Conservation (phyloP, 1,140 invertebrate species). For the Prorops nasuta region DNA sequence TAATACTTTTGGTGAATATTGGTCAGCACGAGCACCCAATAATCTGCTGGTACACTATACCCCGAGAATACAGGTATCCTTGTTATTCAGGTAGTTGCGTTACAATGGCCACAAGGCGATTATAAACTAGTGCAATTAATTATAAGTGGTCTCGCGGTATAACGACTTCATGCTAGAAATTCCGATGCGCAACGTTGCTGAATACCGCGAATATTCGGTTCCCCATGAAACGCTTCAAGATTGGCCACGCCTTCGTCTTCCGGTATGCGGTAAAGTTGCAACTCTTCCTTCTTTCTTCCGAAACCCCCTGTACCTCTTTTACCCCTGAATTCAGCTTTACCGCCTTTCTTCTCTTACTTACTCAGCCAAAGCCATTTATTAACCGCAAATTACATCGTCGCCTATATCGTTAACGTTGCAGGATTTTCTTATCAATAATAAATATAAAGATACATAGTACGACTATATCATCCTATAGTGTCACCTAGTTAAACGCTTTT, state of each 20-base stretch:
- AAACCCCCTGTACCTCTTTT: no score
- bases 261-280: conserved; percentile 34
- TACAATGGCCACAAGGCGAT: conserved; percentile 39
- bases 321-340: neutral
- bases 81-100: conserved; percentile 27
- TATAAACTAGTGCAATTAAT: conserved; percentile 48
- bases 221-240: conserved; percentile 39
- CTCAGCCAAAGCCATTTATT: conserved; percentile 23
- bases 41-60: no score
- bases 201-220: conserved; percentile 42
- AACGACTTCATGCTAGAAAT: conserved; percentile 38
- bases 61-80: no score
- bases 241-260: conserved; percentile 35
- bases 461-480: no score
- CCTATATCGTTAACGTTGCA: no score
- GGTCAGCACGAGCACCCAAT: no score
- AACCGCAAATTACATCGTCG: conserved; percentile 30
- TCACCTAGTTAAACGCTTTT: no score
- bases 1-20: no score
- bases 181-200: conserved; percentile 27
- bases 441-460: no score
- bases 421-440: no score
- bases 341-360: neutral
- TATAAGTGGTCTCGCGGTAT: conserved; percentile 35
- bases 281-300: conserved; percentile 15